These are phyloP conservation scores for Caenorhabditis sp. DNA, from an alignment of 2,888 invertebrate species.

Conservation along the genomic window DNA sequence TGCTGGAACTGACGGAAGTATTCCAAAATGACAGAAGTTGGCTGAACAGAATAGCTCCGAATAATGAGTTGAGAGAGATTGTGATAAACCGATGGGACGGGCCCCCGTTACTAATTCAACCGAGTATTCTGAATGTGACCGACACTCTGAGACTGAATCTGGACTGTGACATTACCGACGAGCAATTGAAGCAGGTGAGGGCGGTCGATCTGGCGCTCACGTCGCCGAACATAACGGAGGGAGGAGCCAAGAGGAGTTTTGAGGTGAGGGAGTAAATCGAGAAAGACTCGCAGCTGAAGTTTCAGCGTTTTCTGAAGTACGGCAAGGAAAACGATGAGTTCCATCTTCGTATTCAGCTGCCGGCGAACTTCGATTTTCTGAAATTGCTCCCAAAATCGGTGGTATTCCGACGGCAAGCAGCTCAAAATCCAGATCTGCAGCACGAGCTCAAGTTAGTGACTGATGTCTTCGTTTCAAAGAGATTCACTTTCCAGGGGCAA, in stretches of 20 bases:
- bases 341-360: not conserved
- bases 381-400: not conserved
- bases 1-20: not conserved
- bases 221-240: not conserved
- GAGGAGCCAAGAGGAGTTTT: not conserved
- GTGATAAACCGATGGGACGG: too few relatives aligned
- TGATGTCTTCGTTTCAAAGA: too few relatives aligned
- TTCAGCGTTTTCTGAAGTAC: conserved; percentile 15
- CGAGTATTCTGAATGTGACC: not conserved
- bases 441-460: too few relatives aligned
- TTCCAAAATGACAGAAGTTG: not conserved
- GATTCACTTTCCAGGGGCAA: conserved; percentile 10
- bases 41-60: not conserved
- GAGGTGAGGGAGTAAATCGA: not conserved
- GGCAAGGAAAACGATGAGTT: not conserved
- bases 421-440: not conserved
- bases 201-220: not conserved
- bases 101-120: too few relatives aligned
- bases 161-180: not conserved
- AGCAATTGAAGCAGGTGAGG: conserved; percentile 6
- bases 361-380: not conserved
- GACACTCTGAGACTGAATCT: not conserved
- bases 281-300: not conserved
- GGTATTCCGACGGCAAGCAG: too few relatives aligned
- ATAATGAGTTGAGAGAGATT: not conserved